Evolutionary conservation across 2,797 vertebrate species (phyloP).

Genomic region (Botia kubotai): DNA sequence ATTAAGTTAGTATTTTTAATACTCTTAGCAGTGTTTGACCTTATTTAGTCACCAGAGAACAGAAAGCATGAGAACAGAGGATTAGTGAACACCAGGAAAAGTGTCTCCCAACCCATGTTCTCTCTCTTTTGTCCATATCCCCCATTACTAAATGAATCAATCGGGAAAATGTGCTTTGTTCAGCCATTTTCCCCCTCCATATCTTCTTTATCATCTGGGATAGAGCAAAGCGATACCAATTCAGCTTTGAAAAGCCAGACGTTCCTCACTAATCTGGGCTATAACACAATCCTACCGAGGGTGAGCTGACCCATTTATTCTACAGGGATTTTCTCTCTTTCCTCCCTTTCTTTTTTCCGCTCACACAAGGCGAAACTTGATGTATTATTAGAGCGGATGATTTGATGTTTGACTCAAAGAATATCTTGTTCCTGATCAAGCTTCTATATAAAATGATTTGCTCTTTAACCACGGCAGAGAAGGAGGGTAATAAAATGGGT

Average conservation of each 20-base stretch:
- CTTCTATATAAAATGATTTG: conserved; percentile 47
- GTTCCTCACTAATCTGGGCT: conserved; percentile 51
- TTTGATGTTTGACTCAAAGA: conserved; percentile 50
- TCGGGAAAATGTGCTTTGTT: conserved; percentile 12
- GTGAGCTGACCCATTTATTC: conserved; percentile 57
- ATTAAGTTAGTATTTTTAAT: conserved; percentile 6
- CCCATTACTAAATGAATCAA: conserved; percentile 24
- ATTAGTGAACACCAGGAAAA: conserved; percentile 23
- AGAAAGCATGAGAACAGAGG: background rate
- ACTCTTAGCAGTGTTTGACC: background rate
- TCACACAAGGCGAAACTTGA: conserved; percentile 25
- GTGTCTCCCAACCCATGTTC: background rate
- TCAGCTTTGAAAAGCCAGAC: conserved; percentile 31
- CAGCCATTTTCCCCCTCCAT: background rate
- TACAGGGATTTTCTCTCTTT: conserved; percentile 51
- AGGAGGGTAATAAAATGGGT: conserved; percentile 34
- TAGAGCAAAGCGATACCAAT: conserved; percentile 32
- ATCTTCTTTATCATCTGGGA: conserved; percentile 32
- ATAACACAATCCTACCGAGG: conserved; percentile 47
- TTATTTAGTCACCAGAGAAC: background rate
- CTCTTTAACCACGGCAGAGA: conserved; percentile 29
- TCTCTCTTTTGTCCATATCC: conserved; percentile 10
- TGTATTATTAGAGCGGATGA: conserved; percentile 41
- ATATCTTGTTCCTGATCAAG: conserved; percentile 54
- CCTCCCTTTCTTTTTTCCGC: conserved; percentile 8